phyloP scores from a whole-genome alignment of 2,888 invertebrate species.

The Andrena fulva region DNA sequence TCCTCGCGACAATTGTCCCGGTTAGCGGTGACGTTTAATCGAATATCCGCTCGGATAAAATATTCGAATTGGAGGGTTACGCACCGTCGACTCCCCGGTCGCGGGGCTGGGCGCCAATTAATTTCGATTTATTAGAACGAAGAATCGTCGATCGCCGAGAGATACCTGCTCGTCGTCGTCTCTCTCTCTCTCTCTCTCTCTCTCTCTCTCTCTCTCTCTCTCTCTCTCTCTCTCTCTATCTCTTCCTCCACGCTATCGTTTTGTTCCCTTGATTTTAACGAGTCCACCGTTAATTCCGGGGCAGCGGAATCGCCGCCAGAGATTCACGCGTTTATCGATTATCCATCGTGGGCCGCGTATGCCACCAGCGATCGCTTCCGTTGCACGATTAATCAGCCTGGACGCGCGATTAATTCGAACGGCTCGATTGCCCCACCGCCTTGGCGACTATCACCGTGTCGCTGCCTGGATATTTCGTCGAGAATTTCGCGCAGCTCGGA shows the following conservation, averaged over 20 bases:
- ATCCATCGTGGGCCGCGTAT: constrained; percentile 47
- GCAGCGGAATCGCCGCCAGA: constrained; percentile 44
- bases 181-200: background rate
- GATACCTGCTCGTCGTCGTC: background rate
- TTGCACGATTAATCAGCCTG: constrained; percentile 47
- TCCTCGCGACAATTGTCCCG: constrained; percentile 36
- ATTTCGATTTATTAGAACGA: constrained; percentile 73
- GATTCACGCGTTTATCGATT: constrained; percentile 59
- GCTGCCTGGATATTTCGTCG: background rate
- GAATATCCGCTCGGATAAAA: constrained; percentile 58
- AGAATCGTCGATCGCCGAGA: constrained; percentile 55
- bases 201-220: constrained; percentile 6
- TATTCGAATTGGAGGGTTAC: constrained; percentile 65
- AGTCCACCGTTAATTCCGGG: constrained; percentile 30
- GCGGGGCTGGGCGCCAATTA: constrained; percentile 64
- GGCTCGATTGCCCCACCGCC: constrained; percentile 42
- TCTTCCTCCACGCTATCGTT: constrained; percentile 8
- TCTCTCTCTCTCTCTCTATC: background rate
- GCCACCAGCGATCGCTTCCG: constrained; percentile 49
- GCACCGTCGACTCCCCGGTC: constrained; percentile 56
- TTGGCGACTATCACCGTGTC: constrained; percentile 3
- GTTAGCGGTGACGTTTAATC: constrained; percentile 55
- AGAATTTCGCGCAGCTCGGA: background rate
- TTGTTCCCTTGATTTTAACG: constrained; percentile 39
- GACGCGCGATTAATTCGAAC: constrained; percentile 41